Evolutionary conservation across 2,797 vertebrate genomes (phyloP).

Genomic region (Bovichtus variegatus): DNA sequence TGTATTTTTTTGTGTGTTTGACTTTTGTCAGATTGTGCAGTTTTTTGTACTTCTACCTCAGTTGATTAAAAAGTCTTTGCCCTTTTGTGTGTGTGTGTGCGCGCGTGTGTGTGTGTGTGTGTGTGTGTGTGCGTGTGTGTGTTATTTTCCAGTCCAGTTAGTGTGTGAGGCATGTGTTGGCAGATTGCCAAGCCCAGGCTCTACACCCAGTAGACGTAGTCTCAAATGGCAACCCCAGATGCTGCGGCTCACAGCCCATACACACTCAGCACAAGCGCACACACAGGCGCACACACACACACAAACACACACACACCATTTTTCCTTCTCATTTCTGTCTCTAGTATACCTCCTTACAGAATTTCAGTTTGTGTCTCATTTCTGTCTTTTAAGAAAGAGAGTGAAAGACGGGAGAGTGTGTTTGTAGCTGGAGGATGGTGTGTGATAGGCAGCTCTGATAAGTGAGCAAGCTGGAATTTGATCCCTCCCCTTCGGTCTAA

Average conservation of each 20-base stretch:
- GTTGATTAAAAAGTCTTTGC: constrained; percentile 51
- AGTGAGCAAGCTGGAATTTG: constrained; percentile 60
- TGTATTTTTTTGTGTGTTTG: constrained; percentile 13
- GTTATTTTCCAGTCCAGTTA: constrained; percentile 59
- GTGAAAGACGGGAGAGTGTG: constrained; percentile 27
- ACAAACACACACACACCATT: constrained; percentile 5
- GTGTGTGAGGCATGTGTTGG: constrained; percentile 59
- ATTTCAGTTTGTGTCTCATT: constrained; percentile 37
- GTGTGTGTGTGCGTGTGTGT: constrained; percentile 33
- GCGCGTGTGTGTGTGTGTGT: constrained; percentile 17
- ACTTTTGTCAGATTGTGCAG: constrained; percentile 29
- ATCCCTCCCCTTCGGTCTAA: constrained; percentile 58
- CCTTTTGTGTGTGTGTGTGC: constrained; percentile 11
- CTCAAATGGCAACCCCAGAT: constrained; percentile 71
- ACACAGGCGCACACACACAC: not conserved
- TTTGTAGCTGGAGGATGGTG: constrained; percentile 61
- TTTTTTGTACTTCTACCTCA: constrained; percentile 13
- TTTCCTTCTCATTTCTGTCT: constrained; percentile 27
- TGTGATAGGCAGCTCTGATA: constrained; percentile 68
- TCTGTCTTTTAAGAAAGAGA: constrained; percentile 22
- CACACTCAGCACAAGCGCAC: constrained; percentile 18
- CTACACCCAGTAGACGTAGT: constrained; percentile 58
- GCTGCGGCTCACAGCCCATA: constrained; percentile 34
- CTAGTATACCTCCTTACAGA: constrained; percentile 8
- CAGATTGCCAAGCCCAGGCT: constrained; percentile 57